These are phyloP conservation scores for Corythornis leucogaster DNA, from an alignment of 2,797 vertebrate species.

Conservation along the genomic window DNA sequence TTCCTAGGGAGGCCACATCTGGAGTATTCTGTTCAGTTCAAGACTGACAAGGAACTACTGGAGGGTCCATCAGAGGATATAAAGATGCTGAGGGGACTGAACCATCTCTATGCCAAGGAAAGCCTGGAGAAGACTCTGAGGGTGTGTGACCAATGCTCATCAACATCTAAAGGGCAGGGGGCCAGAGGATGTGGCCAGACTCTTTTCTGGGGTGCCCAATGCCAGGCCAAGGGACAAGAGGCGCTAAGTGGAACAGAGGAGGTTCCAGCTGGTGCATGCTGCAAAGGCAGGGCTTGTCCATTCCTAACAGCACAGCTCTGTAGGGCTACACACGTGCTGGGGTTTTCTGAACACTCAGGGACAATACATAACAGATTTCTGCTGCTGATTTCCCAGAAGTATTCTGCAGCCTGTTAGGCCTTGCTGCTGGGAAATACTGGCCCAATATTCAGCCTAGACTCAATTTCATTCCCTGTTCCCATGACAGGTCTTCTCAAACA, in stretches of 20 bases:
- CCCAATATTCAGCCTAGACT: background rate
- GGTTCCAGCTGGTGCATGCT: accelerated
- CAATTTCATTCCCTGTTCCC: background rate
- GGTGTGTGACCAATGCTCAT: no score
- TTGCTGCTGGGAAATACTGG: background rate
- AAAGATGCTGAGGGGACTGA: background rate
- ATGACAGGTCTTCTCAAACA: background rate
- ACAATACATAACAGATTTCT: accelerated
- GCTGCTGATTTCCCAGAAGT: background rate
- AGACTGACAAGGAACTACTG: background rate
- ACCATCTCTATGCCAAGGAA: background rate
- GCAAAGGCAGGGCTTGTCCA: background rate
- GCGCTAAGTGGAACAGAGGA: background rate
- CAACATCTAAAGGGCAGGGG: no score
- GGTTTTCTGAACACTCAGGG: background rate
- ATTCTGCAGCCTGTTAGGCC: background rate
- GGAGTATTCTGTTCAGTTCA: background rate
- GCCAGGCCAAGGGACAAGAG: background rate
- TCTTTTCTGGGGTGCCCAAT: background rate
- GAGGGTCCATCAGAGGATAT: background rate
- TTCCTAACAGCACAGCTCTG: background rate
- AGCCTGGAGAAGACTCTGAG: background rate
- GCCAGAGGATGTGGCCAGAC: no score
- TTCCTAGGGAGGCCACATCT: background rate
- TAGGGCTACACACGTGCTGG: background rate